A percentile compares a stretch with the other conserved stretches of the same genome.
These are phyloP conservation scores for Drosophila persimilis DNA, from an alignment of 1,140 invertebrate genomes.

Conservation along the genomic window DNA sequence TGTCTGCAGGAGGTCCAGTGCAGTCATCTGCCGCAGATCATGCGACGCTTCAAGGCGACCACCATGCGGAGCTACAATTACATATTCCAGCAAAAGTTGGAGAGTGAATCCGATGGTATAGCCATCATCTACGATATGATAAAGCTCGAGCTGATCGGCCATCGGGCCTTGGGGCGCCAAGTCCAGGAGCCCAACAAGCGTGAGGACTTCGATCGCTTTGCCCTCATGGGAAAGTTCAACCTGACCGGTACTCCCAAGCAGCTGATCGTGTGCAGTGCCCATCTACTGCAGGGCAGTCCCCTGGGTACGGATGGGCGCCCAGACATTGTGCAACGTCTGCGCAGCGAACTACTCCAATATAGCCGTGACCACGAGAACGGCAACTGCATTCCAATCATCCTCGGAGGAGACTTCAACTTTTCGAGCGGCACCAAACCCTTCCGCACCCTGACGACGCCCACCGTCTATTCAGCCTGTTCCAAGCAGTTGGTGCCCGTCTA, in stretches of 20 bases:
- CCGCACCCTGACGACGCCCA: neutral
- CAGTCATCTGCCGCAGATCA: constrained; percentile 85
- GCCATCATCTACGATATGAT: constrained; percentile 5
- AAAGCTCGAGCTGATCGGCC: neutral
- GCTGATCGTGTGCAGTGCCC: neutral
- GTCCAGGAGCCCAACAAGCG: too few species aligned
- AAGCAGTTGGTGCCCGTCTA: constrained; percentile 1
- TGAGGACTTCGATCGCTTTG: neutral
- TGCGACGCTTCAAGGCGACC: constrained; percentile 86
- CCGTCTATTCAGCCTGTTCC: neutral
- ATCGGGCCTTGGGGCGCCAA: neutral
- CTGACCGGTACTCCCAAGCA: neutral
- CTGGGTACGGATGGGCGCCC: too few species aligned
- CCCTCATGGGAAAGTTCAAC: neutral
- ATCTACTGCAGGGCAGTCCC: neutral
- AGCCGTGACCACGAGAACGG: neutral
- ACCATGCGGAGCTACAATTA: constrained; percentile 87
- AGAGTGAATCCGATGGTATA: neutral
- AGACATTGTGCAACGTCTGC: neutral
- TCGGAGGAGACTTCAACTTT: neutral
- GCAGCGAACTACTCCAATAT: neutral
- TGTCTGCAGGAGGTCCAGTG: constrained; percentile 87
- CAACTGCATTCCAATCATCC: neutral
- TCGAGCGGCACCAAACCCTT: neutral
- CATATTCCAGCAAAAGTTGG: neutral